phyloP scores from a whole-genome alignment of 2,888 invertebrate genomes.

The Formica aserva region DNA sequence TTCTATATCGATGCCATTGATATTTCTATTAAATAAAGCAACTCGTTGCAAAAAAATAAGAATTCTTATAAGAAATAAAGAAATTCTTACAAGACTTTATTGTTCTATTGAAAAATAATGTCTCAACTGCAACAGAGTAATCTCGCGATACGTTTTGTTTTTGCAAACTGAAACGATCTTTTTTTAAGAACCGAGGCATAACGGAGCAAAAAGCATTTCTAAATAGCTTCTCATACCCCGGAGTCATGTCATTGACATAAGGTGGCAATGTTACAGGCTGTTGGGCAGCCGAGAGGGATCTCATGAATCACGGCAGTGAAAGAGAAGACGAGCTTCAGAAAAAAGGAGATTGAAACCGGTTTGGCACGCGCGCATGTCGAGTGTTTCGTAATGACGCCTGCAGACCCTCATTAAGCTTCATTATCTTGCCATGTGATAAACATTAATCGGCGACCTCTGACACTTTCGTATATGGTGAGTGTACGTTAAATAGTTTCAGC shows the following conservation, averaged over 20 bases:
- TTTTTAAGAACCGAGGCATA: constrained; percentile 45
- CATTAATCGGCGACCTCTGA: constrained; percentile 59
- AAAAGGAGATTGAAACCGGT: constrained; percentile 75
- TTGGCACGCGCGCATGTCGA: constrained; percentile 74
- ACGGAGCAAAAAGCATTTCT: constrained; percentile 63
- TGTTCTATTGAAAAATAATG: neutral
- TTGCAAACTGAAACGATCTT: neutral
- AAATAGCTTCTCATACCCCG: constrained; percentile 73
- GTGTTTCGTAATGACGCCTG: constrained; percentile 65
- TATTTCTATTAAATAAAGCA: neutral
- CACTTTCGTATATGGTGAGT: constrained; percentile 19
- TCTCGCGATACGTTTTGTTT: constrained; percentile 36
- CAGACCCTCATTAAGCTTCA: constrained; percentile 72
- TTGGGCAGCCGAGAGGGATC: constrained; percentile 81
- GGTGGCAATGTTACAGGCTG: constrained; percentile 84
- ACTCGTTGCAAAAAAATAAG: neutral
- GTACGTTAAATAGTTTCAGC: constrained; percentile 8
- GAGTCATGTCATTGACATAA: constrained; percentile 77
- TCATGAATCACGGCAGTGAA: constrained; percentile 80
- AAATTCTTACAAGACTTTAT: neutral
- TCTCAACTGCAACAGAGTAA: neutral
- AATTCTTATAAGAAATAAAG: neutral
- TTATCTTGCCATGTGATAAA: constrained; percentile 68
- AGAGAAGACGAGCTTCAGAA: constrained; percentile 66
- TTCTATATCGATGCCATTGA: neutral